Percentiles rank a stretch among this genome's conserved stretches.
Evolutionary conservation across 2,113 vertebrate species (phyloP).

Genomic region (Montifringilla adamsi): DNA sequence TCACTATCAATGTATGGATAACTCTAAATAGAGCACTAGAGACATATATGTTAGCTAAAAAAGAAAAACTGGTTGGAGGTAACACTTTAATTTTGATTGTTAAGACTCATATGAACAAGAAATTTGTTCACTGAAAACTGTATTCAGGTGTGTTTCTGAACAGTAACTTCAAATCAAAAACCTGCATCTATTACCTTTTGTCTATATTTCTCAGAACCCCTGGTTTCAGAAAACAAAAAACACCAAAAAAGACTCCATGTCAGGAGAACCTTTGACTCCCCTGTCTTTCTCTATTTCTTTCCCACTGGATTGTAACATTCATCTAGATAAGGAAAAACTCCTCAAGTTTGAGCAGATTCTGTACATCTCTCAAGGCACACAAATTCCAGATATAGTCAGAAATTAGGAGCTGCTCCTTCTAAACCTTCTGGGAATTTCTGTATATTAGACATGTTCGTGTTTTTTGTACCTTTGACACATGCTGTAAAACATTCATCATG

Average conservation of each 20-base stretch:
- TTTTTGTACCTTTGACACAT: background rate
- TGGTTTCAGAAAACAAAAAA: background rate
- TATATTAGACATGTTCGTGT: background rate
- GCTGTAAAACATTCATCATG: background rate
- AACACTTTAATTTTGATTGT: background rate
- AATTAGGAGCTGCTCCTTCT: background rate
- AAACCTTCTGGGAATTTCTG: background rate
- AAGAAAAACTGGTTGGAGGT: background rate
- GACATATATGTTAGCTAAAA: background rate
- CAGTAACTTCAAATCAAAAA: background rate
- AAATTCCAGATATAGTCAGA: background rate
- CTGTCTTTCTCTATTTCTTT: background rate
- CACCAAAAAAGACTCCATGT: background rate
- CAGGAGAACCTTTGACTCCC: background rate
- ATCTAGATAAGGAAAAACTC: background rate
- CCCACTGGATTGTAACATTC: background rate
- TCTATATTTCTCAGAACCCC: background rate
- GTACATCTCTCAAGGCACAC: background rate
- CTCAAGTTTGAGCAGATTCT: background rate
- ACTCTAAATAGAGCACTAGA: background rate
- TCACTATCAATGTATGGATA: background rate
- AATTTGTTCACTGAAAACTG: rapidly evolving
- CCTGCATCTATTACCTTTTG: background rate
- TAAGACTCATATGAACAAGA: background rate
- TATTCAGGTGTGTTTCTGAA: background rate